phyloP scores from a whole-genome alignment of 2,888 invertebrate species.

The Drosophila pseudotalamancana region DNA sequence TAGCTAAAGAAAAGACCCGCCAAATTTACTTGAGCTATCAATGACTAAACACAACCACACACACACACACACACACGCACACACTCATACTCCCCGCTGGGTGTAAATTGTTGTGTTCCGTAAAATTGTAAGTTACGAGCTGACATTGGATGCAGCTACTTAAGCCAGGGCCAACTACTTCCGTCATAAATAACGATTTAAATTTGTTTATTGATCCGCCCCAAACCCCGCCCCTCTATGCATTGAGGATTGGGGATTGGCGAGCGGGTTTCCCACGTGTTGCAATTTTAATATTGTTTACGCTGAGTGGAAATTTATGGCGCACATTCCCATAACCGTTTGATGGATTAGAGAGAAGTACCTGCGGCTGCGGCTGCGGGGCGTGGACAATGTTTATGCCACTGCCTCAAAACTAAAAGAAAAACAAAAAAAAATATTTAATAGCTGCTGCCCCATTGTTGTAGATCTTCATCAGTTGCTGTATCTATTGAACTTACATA shows the following conservation, averaged over 20 bases:
- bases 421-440: background rate
- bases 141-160: constrained; percentile 62
- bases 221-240: background rate
- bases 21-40: constrained; percentile 46
- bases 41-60: constrained; percentile 10
- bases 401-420: constrained; percentile 29
- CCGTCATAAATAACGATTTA: constrained; percentile 68
- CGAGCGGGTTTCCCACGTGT: constrained; percentile 59
- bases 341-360: constrained; percentile 67
- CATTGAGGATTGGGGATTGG: constrained; percentile 21
- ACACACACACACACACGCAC: constrained; percentile 1
- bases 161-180: constrained; percentile 49
- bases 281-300: constrained; percentile 76
- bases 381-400: constrained; percentile 52
- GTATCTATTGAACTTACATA: constrained; percentile 67
- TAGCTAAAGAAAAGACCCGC: constrained; percentile 26
- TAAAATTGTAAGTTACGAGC: constrained; percentile 41
- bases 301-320: constrained; percentile 66
- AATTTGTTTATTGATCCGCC: constrained; percentile 62
- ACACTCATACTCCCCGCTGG: constrained; percentile 29
- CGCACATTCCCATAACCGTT: constrained; percentile 64
- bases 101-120: constrained; percentile 19
- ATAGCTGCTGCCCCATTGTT: constrained; percentile 39
- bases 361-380: constrained; percentile 13
- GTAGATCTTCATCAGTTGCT: constrained; percentile 36